phyloP scores from a whole-genome alignment of 2,888 invertebrate species.

The Koerneria pararmatus region DNA sequence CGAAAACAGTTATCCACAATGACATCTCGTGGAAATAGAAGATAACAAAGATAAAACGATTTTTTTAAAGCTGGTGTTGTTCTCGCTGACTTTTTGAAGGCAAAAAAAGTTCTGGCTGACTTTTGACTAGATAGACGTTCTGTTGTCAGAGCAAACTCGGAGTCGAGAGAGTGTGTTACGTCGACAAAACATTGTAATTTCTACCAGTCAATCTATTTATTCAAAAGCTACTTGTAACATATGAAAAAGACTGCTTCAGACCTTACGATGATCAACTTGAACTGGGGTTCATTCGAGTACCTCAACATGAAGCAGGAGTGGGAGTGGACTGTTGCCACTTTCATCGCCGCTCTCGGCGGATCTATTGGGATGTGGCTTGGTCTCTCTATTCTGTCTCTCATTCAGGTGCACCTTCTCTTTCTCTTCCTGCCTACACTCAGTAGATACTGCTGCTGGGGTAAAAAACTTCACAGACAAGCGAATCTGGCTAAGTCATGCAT shows the following conservation, averaged over 20 bases:
- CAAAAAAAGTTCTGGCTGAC: background rate
- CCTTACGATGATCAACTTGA: slow-evolving; percentile 49
- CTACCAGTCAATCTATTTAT: background rate
- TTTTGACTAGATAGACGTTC: background rate
- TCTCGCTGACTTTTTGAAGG: too few species aligned
- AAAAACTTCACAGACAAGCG: too few species aligned
- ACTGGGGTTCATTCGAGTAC: slow-evolving; percentile 58
- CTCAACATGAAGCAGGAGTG: slow-evolving; percentile 53
- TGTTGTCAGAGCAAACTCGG: background rate
- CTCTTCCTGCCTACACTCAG: too few species aligned
- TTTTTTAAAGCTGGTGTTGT: too few species aligned
- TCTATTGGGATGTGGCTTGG: slow-evolving; percentile 59
- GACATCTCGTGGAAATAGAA: too few species aligned
- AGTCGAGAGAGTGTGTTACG: background rate
- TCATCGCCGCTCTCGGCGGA: slow-evolving; percentile 57
- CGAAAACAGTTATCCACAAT: too few species aligned
- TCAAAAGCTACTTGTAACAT: slow-evolving; percentile 16
- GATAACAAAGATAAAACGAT: too few species aligned
- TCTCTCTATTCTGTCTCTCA: slow-evolving; percentile 55
- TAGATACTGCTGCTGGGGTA: too few species aligned
- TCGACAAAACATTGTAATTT: background rate
- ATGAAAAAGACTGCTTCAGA: slow-evolving; percentile 33
- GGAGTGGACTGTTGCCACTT: slow-evolving; percentile 47
- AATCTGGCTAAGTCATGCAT: too few species aligned
- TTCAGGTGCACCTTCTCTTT: slow-evolving; percentile 52